A percentile compares a stretch with the other conserved stretches of the same genome.
Evolutionary conservation across 2,888 invertebrate species (phyloP).

Genomic region (Reticulitermes lucifugus): DNA sequence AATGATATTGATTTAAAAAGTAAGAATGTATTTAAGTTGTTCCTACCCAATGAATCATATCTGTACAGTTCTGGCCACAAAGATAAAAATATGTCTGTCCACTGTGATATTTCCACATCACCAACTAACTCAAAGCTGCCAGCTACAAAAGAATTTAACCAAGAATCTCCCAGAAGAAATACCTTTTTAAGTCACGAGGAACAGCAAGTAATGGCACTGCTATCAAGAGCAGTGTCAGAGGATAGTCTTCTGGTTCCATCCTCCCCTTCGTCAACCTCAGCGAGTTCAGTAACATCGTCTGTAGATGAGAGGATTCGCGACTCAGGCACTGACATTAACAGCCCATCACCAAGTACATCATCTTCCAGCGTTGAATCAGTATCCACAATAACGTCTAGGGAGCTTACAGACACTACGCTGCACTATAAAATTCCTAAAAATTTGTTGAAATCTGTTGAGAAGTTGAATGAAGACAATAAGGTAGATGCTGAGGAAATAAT

Average conservation of each 20-base stretch:
- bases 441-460: neutral
- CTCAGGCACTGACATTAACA: conserved; percentile 53
- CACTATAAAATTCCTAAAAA: conserved; percentile 5
- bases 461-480: neutral
- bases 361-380: neutral
- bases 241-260: conserved; percentile 63
- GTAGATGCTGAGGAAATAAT: neutral
- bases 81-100: neutral
- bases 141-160: neutral
- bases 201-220: conserved; percentile 43
- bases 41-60: conserved; percentile 21
- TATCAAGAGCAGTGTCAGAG: conserved; percentile 50
- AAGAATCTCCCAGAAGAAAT: neutral
- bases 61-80: neutral
- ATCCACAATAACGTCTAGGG: neutral
- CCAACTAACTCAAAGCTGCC: neutral
- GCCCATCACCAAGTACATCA: conserved; percentile 36
- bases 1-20: neutral
- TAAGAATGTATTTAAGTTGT: neutral
- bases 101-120: neutral
- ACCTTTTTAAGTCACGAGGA: conserved; percentile 34
- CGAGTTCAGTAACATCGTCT: conserved; percentile 10
- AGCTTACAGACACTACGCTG: neutral
- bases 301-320: conserved; percentile 45
- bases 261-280: conserved; percentile 54